These are phyloP conservation scores for Cynopterus brachyotis DNA, from an alignment of 2,113 vertebrate genomes.

Conservation along the genomic window DNA sequence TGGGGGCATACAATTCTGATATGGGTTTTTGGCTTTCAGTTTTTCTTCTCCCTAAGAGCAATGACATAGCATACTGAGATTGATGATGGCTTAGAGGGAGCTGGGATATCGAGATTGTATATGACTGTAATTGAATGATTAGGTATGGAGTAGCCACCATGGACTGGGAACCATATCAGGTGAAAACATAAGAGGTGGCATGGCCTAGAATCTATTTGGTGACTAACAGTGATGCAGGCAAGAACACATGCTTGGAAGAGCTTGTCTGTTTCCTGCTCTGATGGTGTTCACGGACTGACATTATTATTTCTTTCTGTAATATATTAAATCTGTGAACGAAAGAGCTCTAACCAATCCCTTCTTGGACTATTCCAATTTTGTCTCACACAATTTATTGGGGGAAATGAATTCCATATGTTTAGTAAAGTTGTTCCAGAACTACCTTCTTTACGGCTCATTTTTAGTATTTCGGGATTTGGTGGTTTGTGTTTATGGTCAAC, in stretches of 20 bases:
- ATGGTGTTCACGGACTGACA: neutral
- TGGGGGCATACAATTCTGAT: neutral
- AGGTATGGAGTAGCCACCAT: neutral
- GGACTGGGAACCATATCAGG: neutral
- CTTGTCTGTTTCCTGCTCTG: neutral
- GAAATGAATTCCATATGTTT: slow-evolving; percentile 73
- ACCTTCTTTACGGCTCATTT: slow-evolving; percentile 35
- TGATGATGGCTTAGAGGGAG: neutral
- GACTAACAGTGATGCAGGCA: neutral
- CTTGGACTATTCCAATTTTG: slow-evolving; percentile 38
- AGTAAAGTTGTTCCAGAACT: slow-evolving; percentile 53
- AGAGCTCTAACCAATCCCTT: neutral
- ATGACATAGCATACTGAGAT: neutral
- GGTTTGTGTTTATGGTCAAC: slow-evolving; percentile 59
- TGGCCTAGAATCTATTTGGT: neutral
- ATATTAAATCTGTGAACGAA: slow-evolving; percentile 7
- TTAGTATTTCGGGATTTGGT: slow-evolving; percentile 62
- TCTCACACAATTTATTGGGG: slow-evolving; percentile 57
- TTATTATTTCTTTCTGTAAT: slow-evolving; percentile 11
- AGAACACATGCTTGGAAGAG: neutral
- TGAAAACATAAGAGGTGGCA: neutral
- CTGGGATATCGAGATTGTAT: neutral
- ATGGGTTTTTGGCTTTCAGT: neutral
- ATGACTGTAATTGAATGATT: neutral
- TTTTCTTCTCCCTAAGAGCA: neutral